These are phyloP conservation scores for Ditylenchus weischeri DNA, from an alignment of 2,888 invertebrate species.

Conservation along the genomic window DNA sequence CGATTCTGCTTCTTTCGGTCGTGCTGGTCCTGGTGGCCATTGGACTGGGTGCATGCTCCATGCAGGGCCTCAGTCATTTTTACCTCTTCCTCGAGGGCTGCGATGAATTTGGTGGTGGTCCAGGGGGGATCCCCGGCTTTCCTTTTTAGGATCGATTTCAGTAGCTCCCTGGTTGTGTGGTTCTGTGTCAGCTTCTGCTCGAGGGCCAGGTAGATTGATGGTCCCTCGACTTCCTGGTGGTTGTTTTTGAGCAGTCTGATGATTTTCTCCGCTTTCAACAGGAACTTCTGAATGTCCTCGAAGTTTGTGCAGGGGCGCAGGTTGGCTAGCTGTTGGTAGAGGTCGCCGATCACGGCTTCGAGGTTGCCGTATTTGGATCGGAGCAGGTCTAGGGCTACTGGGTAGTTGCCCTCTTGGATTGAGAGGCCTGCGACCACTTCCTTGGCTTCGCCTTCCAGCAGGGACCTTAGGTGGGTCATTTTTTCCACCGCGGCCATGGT, in stretches of 20 bases:
- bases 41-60: no score
- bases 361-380: neutral
- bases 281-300: neutral
- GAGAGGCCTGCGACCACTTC: neutral
- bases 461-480: neutral
- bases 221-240: neutral
- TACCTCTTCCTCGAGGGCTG: no score
- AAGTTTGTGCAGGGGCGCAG: neutral
- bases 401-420: neutral
- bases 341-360: neutral
- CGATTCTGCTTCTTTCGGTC: no score
- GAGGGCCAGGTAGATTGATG: neutral
- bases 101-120: no score
- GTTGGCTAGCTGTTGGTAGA: neutral
- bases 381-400: neutral
- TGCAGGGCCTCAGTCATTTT: no score
- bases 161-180: no score
- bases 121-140: no score
- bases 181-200: no score
- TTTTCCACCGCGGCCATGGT: no score
- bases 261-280: neutral
- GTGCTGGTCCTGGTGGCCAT: no score
- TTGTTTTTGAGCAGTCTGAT: neutral
- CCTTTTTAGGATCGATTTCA: no score
- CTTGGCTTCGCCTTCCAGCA: constrained; percentile 1